These are phyloP conservation scores for Anguilla obscura DNA, from an alignment of 2,797 vertebrate species.

Conservation along the genomic window DNA sequence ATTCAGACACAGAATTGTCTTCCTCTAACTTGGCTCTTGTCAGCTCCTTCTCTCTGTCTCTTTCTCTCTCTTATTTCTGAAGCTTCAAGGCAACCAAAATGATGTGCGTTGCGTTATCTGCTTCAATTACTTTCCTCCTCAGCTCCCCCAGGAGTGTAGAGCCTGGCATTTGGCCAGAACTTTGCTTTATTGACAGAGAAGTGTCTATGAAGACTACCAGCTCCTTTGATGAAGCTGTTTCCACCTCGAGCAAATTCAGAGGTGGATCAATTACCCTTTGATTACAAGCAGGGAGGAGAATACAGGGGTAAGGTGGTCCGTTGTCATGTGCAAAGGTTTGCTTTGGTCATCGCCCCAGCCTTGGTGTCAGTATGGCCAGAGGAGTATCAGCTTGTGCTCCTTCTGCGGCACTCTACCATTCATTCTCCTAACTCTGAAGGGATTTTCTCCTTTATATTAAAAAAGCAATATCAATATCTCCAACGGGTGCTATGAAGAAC, in stretches of 20 bases:
- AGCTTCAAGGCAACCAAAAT: constrained; percentile 11
- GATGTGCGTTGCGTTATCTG: constrained; percentile 19
- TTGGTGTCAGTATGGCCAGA: not conserved
- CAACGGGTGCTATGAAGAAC: not conserved
- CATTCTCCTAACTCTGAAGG: not conserved
- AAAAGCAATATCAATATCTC: constrained; percentile 14
- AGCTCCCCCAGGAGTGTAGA: not conserved
- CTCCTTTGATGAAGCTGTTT: constrained; percentile 17
- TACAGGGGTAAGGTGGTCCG: not conserved
- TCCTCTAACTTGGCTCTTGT: not conserved
- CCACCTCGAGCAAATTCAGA: not conserved
- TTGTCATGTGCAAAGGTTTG: not conserved
- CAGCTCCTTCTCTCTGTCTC: not conserved
- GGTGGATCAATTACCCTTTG: constrained; percentile 21
- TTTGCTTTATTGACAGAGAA: constrained; percentile 15
- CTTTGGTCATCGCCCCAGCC: not conserved
- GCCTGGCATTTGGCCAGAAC: constrained; percentile 27
- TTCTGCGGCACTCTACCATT: not conserved
- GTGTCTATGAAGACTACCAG: constrained; percentile 17
- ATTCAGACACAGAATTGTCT: not conserved
- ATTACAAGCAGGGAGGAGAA: not conserved
- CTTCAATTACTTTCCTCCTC: constrained; percentile 31
- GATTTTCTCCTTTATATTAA: constrained; percentile 5
- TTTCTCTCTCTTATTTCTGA: not conserved
- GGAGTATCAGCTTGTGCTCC: not conserved